Conservation (phyloP, 2,797 vertebrate genomes). For the Brachymystax lenok region DNA sequence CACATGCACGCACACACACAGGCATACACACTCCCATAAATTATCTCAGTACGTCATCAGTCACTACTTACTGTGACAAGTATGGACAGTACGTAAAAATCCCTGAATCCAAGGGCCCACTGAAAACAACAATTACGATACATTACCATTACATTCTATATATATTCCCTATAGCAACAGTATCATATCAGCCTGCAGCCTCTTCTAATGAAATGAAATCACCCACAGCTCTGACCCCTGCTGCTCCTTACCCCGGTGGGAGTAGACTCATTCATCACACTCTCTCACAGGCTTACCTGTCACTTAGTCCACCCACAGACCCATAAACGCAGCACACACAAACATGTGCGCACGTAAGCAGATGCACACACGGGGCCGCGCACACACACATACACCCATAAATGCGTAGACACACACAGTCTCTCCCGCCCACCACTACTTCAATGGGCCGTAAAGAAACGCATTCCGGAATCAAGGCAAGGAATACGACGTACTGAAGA, state of each 20-base stretch:
- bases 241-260: background rate
- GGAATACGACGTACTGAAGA: background rate
- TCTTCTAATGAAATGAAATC: slow-evolving; percentile 10
- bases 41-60: background rate
- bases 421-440: background rate
- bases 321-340: slow-evolving; percentile 5
- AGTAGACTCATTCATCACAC: slow-evolving; percentile 10
- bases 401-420: background rate
- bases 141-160: background rate
- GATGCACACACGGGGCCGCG: too few species aligned
- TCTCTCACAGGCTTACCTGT: slow-evolving; percentile 8
- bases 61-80: too few species aligned
- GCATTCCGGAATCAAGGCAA: background rate
- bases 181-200: slow-evolving; percentile 7
- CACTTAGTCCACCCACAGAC: slow-evolving; percentile 9
- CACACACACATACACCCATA: background rate
- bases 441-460: background rate
- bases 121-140: background rate
- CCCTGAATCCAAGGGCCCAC: background rate
- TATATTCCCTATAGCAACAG: background rate
- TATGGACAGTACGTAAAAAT: background rate
- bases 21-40: slow-evolving; percentile 14
- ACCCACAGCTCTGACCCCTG: slow-evolving; percentile 4
- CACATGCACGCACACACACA: background rate
- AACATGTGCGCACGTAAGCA: background rate